A percentile compares a stretch with the other conserved stretches of the same genome.
phyloP scores from a whole-genome alignment of 1,140 invertebrate genomes.

The Danaus melanippus region DNA sequence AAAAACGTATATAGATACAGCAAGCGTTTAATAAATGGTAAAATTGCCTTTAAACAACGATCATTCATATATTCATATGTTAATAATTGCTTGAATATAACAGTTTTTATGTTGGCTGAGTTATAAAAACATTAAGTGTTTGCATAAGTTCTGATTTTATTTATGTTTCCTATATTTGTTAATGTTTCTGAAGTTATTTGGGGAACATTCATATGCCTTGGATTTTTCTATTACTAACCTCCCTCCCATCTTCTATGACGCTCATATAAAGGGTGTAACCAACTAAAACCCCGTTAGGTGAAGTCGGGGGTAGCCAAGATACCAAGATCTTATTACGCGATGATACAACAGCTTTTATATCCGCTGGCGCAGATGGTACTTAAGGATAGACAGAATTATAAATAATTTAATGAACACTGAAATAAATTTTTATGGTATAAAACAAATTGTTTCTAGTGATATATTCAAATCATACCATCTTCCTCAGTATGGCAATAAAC shows the following conservation, averaged over 20 bases:
- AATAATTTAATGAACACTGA: too few species aligned
- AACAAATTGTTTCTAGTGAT: background rate
- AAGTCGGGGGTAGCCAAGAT: constrained; percentile 86
- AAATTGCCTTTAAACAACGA: too few species aligned
- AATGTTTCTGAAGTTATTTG: background rate
- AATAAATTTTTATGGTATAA: background rate
- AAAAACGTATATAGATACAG: too few species aligned
- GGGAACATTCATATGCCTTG: background rate
- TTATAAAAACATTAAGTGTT: too few species aligned
- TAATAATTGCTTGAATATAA: too few species aligned
- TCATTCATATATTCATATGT: too few species aligned
- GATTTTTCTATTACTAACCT: constrained; percentile 58
- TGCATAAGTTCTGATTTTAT: too few species aligned
- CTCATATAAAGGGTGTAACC: constrained; percentile 89
- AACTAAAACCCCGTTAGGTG: constrained; percentile 83
- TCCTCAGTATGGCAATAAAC: constrained; percentile 92
- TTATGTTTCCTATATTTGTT: background rate
- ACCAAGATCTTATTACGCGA: constrained; percentile 88
- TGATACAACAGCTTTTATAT: constrained; percentile 90
- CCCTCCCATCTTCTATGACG: constrained; percentile 80
- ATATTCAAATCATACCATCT: constrained; percentile 78
- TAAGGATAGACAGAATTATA: constrained; percentile 1
- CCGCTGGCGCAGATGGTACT: constrained; percentile 85
- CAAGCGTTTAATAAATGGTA: too few species aligned
- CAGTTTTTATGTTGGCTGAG: too few species aligned